phyloP scores from a whole-genome alignment of 2,888 invertebrate species.

The Pseudoips prasinana region DNA sequence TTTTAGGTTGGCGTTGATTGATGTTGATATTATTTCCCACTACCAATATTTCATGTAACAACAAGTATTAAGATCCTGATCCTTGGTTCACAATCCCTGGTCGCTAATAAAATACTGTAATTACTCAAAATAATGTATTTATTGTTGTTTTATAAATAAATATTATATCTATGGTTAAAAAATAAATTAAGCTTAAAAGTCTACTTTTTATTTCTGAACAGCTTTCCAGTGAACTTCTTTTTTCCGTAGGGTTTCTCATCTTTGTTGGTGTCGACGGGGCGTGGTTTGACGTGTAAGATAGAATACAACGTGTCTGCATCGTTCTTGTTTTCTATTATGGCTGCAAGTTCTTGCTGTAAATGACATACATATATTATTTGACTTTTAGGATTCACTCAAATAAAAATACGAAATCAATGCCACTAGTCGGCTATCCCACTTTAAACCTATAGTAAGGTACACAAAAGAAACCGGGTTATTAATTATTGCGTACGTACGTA shows the following conservation, averaged over 20 bases:
- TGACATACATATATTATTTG: background rate
- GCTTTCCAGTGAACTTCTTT: slow-evolving; percentile 57
- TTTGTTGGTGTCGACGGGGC: slow-evolving; percentile 72
- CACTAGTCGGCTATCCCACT: no score
- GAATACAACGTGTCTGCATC: slow-evolving; percentile 87
- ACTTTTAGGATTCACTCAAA: background rate
- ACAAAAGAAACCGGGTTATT: no score
- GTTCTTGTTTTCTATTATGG: slow-evolving; percentile 86
- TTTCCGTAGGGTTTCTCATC: slow-evolving; percentile 59
- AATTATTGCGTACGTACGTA: no score
- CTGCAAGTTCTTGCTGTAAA: slow-evolving; percentile 85
- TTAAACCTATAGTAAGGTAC: no score
- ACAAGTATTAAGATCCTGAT: no score
- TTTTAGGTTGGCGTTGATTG: slow-evolving; percentile 47
- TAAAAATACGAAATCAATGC: no score
- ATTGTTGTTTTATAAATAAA: no score
- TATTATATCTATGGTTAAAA: slow-evolving; percentile 10
- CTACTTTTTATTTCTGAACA: slow-evolving; percentile 54
- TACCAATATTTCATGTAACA: slow-evolving; percentile 9
- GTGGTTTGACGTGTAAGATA: slow-evolving; percentile 85
- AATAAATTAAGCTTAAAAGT: slow-evolving; percentile 31
- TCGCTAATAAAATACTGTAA: slow-evolving; percentile 4
- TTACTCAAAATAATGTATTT: slow-evolving; percentile 3
- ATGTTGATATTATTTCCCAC: slow-evolving; percentile 7
- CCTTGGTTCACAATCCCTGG: no score